A percentile compares a stretch with the other conserved stretches of the same genome.
phyloP scores from a whole-genome alignment of 2,797 vertebrate genomes.

The Odontamblyopus lacepedii region DNA sequence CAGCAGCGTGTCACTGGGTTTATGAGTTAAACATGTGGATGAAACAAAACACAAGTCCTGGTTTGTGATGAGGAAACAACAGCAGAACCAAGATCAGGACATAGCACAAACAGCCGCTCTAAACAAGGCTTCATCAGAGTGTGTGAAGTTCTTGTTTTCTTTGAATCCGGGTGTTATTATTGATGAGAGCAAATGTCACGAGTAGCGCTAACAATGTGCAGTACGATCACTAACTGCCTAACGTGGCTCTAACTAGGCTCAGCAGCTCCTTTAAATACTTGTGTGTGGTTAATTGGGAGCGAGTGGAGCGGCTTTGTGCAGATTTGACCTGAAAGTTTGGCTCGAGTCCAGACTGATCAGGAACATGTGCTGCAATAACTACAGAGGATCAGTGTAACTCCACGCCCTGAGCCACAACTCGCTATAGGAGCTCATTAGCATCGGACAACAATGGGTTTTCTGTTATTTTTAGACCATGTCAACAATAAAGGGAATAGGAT shows the following conservation, averaged over 20 bases:
- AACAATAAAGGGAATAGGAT: too few relatives aligned
- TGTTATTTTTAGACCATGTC: too few relatives aligned
- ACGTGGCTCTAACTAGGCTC: conserved; percentile 14
- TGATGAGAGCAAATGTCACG: not conserved
- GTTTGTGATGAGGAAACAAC: too few relatives aligned
- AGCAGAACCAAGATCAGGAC: too few relatives aligned
- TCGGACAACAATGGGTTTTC: not conserved
- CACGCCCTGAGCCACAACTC: not conserved
- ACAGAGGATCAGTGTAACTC: not conserved
- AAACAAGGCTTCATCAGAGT: not conserved
- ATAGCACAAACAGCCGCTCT: too few relatives aligned
- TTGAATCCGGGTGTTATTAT: not conserved
- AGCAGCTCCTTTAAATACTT: conserved; percentile 10
- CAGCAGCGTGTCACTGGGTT: too few relatives aligned
- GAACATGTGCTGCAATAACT: conserved; percentile 24
- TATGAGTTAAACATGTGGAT: too few relatives aligned
- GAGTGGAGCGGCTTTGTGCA: conserved; percentile 11
- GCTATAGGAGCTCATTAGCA: conserved; percentile 3
- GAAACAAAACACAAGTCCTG: too few relatives aligned
- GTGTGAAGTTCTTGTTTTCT: not conserved
- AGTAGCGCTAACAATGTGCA: not conserved
- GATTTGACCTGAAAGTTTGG: conserved; percentile 32
- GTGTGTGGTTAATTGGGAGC: conserved; percentile 1
- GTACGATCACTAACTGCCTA: not conserved
- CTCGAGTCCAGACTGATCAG: conserved; percentile 22